phyloP scores from a whole-genome alignment of 2,113 vertebrate genomes.

The Tretioscincus oriximinensis region DNA sequence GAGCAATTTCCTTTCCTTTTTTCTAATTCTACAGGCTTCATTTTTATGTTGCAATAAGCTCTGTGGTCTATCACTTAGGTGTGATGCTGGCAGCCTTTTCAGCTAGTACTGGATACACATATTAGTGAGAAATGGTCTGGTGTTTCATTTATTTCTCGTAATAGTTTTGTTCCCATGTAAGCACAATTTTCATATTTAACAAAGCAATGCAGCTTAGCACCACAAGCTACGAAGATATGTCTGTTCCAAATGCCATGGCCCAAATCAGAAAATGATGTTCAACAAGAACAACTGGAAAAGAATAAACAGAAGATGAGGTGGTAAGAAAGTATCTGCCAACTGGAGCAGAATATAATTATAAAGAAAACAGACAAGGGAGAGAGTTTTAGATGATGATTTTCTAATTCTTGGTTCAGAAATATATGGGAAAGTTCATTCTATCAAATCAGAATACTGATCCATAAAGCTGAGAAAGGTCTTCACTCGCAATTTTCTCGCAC shows the following conservation, averaged over 20 bases:
- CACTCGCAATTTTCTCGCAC: too few species aligned
- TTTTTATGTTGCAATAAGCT: background rate
- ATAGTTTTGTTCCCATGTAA: background rate
- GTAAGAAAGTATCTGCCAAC: background rate
- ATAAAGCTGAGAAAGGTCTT: too few species aligned
- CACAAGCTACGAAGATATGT: background rate
- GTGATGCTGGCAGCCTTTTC: background rate
- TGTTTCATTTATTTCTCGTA: background rate
- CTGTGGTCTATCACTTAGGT: background rate
- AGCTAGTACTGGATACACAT: conserved; percentile 23
- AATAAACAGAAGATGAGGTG: background rate
- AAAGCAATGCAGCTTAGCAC: background rate
- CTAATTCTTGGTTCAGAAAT: background rate
- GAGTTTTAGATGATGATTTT: background rate
- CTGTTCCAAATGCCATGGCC: rapidly evolving
- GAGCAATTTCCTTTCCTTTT: background rate
- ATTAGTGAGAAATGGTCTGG: background rate
- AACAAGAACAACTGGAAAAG: background rate
- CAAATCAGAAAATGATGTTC: background rate
- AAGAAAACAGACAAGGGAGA: background rate
- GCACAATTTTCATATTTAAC: conserved; percentile 35
- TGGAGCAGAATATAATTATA: background rate
- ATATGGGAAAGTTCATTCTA: background rate
- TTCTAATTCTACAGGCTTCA: background rate
- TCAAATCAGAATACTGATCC: background rate